phyloP scores from a whole-genome alignment of 2,113 vertebrate species.

The Mohoua ochrocephala region DNA sequence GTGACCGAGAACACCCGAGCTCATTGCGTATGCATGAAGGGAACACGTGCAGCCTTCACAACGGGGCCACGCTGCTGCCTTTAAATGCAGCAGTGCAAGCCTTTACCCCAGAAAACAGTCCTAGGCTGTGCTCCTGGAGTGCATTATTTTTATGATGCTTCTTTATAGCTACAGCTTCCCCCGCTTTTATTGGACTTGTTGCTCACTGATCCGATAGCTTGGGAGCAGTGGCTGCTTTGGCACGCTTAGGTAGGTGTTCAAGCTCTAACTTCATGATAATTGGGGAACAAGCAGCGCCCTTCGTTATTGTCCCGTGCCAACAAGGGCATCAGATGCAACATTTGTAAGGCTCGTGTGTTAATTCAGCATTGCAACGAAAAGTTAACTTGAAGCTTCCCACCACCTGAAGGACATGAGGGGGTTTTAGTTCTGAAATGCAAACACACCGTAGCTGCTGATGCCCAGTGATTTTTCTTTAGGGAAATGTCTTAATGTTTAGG shows the following conservation, averaged over 20 bases:
- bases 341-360: neutral
- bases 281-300: neutral
- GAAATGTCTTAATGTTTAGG: neutral
- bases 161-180: neutral
- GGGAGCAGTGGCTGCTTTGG: neutral
- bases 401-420: neutral
- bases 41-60: rapidly evolving
- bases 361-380: neutral
- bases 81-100: neutral
- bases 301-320: rapidly evolving
- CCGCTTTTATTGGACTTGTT: rapidly evolving
- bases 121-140: neutral
- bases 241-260: neutral
- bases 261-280: neutral
- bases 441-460: neutral
- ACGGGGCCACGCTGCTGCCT: neutral
- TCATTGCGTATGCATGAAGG: neutral
- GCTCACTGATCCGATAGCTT: neutral
- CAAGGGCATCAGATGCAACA: neutral
- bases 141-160: neutral
- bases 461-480: neutral
- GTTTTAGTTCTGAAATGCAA: neutral
- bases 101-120: neutral
- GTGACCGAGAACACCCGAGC: neutral
- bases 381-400: neutral